These are phyloP conservation scores for Masnerella sp. DNA, from an alignment of 2,888 invertebrate species.

Conservation along the genomic window DNA sequence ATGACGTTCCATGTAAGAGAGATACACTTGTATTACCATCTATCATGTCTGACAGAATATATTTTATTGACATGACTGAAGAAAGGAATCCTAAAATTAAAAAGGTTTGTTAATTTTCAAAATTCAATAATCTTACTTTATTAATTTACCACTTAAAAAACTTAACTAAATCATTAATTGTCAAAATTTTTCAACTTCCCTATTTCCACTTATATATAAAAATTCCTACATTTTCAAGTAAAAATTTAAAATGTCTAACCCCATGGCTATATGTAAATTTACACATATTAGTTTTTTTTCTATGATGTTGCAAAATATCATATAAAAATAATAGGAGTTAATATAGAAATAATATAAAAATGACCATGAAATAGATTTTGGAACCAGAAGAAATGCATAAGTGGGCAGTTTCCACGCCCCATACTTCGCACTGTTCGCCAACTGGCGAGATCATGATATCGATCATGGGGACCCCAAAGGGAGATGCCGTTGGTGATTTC, in stretches of 20 bases:
- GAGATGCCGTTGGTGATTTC: conserved; percentile 91
- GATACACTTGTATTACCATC: conserved; percentile 91
- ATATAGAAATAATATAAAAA: background rate
- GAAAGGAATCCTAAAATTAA: conserved; percentile 85
- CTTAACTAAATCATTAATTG: too few species aligned
- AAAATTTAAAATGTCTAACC: too few species aligned
- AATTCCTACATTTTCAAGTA: too few species aligned
- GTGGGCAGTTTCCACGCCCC: conserved; percentile 90
- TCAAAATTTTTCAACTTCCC: too few species aligned
- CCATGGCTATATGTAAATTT: too few species aligned
- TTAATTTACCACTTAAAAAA: too few species aligned
- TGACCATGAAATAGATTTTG: conserved; percentile 81
- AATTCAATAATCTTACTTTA: too few species aligned
- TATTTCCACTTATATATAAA: too few species aligned
- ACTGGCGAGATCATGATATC: conserved; percentile 97
- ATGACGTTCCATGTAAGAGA: conserved; percentile 80
- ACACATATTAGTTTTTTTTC: too few species aligned
- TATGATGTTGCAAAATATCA: too few species aligned
- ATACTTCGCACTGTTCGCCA: conserved; percentile 96
- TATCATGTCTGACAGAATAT: conserved; percentile 89
- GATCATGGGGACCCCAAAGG: conserved; percentile 92
- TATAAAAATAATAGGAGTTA: too few species aligned
- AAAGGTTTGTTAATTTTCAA: conserved; percentile 84
- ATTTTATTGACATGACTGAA: conserved; percentile 88
- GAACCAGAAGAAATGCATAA: conserved; percentile 88